Base-by-base conservation (phyloP, 2,113 vertebrate species). In the Morone chrysops region DNA sequence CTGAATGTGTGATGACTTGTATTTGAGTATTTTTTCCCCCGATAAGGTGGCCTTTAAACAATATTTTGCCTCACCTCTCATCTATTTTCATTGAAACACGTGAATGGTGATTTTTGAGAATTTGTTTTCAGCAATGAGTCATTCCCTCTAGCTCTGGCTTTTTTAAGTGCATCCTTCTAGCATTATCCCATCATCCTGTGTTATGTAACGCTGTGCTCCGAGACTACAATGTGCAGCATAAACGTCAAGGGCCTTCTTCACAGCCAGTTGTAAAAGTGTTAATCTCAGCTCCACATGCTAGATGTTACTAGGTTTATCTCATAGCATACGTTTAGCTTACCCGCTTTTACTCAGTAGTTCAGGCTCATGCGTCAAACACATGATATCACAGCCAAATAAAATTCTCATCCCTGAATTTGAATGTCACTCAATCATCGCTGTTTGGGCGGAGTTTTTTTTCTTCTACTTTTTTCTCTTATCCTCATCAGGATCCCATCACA, bases 211-310 rank as follows among this genome's bases (percentile, higher is more conserved):
- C 60, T 57, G 14, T 45, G 76, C 66, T 65, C 5, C 48, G 70
- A 85, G 75, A 68, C 78, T 18, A 66, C 69, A 82, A 63, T 87
- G 51, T 80, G 75, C 83, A 83, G 80, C 48, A 83, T 43, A 78
- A 56, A 71, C 54, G 25, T 71, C 65, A 69, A 83, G 78, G 45
- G 51, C 1, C 71, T 68, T 41, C 66, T 70, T 71, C 74, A 31
- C 75, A 68, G 78, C 59, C 77, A 25, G 60, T 56, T 66, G 22
- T 69, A 57, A 75, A 77, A 51, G 11, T 81, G 74, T 63, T 72
- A 25, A 53, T 68, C 54, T 82, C 20, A 54, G 20, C 43, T 48
- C 16, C 11, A 31, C 40, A 60, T 59, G n/a, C 40, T 68, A 36
- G 41, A 71, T 81, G 61, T 70, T 51, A 1, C 25, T 8, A 45